phyloP scores from a whole-genome alignment of 64 coral and sea anemone genomes.

The Montipora efflorescens region DNA sequence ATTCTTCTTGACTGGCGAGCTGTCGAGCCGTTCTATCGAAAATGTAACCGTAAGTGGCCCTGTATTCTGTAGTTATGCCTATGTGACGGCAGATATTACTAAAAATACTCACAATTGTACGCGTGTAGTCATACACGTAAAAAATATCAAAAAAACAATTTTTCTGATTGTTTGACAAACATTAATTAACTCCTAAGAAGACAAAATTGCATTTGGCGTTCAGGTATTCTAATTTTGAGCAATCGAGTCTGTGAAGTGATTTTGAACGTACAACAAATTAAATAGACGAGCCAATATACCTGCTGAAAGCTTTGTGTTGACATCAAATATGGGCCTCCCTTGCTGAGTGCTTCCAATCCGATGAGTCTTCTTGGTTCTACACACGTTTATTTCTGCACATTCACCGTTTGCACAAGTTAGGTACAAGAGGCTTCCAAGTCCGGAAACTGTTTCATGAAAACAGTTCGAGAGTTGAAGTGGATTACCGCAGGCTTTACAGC shows the following conservation, averaged over 20 bases:
- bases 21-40: too few species aligned
- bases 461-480: too few species aligned
- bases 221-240: too few species aligned
- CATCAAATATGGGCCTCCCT: constrained; percentile 6
- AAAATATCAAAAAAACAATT: neutral
- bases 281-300: neutral
- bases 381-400: constrained; percentile 42
- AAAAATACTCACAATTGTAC: constrained; percentile 22
- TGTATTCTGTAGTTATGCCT: neutral
- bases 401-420: neutral
- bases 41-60: too few species aligned
- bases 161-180: constrained; percentile 32
- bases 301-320: constrained; percentile 54
- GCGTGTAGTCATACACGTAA: constrained; percentile 5
- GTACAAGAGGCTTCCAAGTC: neutral
- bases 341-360: neutral
- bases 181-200: too few species aligned
- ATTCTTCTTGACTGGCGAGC: too few species aligned
- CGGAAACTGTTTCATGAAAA: neutral
- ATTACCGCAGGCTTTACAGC: too few species aligned
- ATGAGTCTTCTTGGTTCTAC: constrained; percentile 34
- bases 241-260: too few species aligned
- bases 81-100: neutral
- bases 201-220: too few species aligned
- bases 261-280: too few species aligned